Conservation (phyloP, 1,140 invertebrate genomes). For the Papilio machaon region DNA sequence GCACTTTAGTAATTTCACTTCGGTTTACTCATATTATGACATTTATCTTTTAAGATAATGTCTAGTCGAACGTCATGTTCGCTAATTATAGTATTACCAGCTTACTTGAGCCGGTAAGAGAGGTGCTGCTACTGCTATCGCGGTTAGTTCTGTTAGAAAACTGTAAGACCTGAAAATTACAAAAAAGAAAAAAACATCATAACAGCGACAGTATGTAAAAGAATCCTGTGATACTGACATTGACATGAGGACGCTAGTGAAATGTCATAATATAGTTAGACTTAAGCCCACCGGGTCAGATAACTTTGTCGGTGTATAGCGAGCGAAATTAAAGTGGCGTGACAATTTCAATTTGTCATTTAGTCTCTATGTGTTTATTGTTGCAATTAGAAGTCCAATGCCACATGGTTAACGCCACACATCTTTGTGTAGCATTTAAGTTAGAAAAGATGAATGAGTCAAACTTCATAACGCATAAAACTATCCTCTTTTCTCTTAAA, state of each 20-base stretch:
- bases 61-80: constrained; percentile 14
- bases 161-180: too few species aligned
- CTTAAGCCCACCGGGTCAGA: too few species aligned
- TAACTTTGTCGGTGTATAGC: neutral
- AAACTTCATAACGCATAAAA: neutral
- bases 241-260: too few species aligned
- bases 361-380: constrained; percentile 27
- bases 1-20: neutral
- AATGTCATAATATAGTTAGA: too few species aligned
- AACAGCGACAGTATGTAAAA: too few species aligned
- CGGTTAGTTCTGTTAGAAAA: too few species aligned
- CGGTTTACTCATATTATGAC: neutral
- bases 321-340: constrained; percentile 50
- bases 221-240: too few species aligned
- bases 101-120: too few species aligned
- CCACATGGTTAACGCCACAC: constrained; percentile 4
- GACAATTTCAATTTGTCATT: constrained; percentile 48
- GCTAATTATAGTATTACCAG: constrained; percentile 16
- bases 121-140: too few species aligned
- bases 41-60: neutral
- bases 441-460: neutral
- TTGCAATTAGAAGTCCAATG: constrained; percentile 31
- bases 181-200: too few species aligned
- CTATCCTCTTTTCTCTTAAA: neutral
- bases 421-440: neutral